These are phyloP conservation scores for Tridacna crocea DNA, from an alignment of 2,888 invertebrate genomes.

Conservation along the genomic window DNA sequence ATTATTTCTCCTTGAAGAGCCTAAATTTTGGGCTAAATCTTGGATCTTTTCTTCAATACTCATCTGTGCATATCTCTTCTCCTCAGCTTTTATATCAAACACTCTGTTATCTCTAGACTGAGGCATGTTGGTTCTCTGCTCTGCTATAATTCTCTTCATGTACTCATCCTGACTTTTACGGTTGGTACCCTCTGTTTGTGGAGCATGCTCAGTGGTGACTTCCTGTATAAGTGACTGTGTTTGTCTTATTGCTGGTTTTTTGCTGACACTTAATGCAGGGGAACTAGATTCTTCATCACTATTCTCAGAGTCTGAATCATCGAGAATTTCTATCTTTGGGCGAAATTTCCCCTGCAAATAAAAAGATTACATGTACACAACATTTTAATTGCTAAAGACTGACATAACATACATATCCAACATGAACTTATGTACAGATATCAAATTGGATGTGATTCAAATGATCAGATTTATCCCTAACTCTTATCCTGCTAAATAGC, in stretches of 20 bases:
- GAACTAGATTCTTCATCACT: conserved; percentile 27
- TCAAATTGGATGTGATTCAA: no score
- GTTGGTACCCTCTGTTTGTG: conserved; percentile 2
- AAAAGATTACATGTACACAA: not conserved
- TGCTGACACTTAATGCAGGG: not conserved
- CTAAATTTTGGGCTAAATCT: conserved; percentile 66
- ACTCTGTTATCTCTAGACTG: conserved; percentile 40
- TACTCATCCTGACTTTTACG: conserved; percentile 15
- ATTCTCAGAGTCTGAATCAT: conserved; percentile 52
- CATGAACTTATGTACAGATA: no score
- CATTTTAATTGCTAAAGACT: no score
- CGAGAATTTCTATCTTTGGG: conserved; percentile 75
- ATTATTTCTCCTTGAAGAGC: conserved; percentile 41
- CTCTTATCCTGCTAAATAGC: no score
- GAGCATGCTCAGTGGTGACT: conserved; percentile 39
- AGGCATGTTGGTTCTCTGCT: conserved; percentile 30
- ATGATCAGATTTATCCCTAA: no score
- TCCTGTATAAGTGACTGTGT: conserved; percentile 51
- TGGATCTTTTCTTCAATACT: conserved; percentile 65
- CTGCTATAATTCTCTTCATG: conserved; percentile 21
- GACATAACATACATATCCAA: no score
- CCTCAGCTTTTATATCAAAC: conserved; percentile 45
- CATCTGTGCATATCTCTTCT: conserved; percentile 54
- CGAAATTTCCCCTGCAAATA: conserved; percentile 61
- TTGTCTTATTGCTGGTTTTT: conserved; percentile 22